Evolutionary conservation across 2,888 invertebrate species (phyloP).

Genomic region (Pyrochroa serraticornis): DNA sequence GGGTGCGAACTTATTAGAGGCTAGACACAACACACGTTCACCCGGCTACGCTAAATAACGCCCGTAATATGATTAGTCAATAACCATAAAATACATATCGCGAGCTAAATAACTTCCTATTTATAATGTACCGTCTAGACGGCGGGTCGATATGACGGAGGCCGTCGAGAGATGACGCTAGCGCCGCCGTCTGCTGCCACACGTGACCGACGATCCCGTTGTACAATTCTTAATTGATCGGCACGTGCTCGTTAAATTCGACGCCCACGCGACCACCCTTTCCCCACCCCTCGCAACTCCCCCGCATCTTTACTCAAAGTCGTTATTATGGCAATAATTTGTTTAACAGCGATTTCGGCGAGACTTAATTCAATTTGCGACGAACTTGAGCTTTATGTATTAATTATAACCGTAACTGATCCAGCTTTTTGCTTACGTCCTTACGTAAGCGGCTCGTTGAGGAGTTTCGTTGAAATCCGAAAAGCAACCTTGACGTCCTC

Average conservation of each 20-base stretch:
- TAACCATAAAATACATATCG: conserved; percentile 49
- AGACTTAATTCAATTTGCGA: too few species aligned
- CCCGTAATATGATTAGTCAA: conserved; percentile 46
- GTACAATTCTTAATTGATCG: conserved; percentile 27
- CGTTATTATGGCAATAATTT: too few species aligned
- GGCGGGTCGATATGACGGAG: conserved; percentile 38
- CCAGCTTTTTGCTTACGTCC: too few species aligned
- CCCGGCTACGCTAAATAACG: conserved; percentile 9
- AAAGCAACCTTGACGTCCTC: too few species aligned
- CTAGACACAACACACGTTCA: conserved; percentile 21
- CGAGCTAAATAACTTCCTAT: conserved; percentile 49
- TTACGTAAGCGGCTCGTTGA: too few species aligned
- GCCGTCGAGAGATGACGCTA: conserved; percentile 37
- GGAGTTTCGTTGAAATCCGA: too few species aligned
- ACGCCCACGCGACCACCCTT: background rate
- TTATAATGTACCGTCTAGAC: conserved; percentile 52
- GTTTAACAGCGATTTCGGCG: too few species aligned
- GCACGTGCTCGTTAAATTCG: conserved; percentile 16
- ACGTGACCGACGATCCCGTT: conserved; percentile 17
- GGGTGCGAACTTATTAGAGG: background rate
- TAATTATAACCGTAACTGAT: too few species aligned
- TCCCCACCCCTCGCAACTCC: too few species aligned
- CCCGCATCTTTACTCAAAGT: too few species aligned
- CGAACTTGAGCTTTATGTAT: too few species aligned
- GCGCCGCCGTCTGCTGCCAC: conserved; percentile 25